Evolutionary conservation across 1,140 invertebrate genomes (phyloP).

Genomic region (Leucophenga varia): DNA sequence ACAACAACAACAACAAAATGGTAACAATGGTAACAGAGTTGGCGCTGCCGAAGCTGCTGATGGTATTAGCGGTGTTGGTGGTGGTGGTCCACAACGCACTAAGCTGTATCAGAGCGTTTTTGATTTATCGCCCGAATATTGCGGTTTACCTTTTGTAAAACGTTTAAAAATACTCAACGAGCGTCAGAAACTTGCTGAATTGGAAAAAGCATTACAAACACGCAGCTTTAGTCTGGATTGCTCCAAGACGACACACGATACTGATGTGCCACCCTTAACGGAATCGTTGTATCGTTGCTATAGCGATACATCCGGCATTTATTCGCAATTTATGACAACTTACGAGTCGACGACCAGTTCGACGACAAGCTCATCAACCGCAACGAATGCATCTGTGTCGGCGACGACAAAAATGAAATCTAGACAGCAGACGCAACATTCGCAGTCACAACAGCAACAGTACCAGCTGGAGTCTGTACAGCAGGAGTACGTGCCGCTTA

Average conservation of each 20-base stretch:
- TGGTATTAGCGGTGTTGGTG: too few species aligned
- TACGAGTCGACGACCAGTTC: conserved; percentile 42
- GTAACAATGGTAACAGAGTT: too few species aligned
- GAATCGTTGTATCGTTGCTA: conserved; percentile 68
- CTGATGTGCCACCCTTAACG: conserved; percentile 59
- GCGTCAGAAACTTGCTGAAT: conserved; percentile 78
- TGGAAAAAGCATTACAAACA: conserved; percentile 71
- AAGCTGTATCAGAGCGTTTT: conserved; percentile 66
- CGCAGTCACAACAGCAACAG: conserved; percentile 40
- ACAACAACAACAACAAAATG: too few species aligned
- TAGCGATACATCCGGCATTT: conserved; percentile 59
- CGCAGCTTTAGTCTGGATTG: conserved; percentile 80
- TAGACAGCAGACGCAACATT: conserved; percentile 18
- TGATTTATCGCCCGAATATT: conserved; percentile 84
- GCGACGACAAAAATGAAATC: too few species aligned
- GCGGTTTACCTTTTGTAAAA: conserved; percentile 83
- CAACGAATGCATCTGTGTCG: conserved; percentile 33
- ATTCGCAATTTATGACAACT: conserved; percentile 42
- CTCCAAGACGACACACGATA: conserved; percentile 63
- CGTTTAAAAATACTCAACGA: conserved; percentile 86
- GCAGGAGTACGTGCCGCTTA: conserved; percentile 56
- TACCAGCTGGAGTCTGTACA: conserved; percentile 14
- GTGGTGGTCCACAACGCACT: too few species aligned
- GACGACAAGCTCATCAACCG: conserved; percentile 27
- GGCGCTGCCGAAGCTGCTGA: too few species aligned